phyloP scores from a whole-genome alignment of 1,140 invertebrate genomes.

The Argopecten irradians region DNA sequence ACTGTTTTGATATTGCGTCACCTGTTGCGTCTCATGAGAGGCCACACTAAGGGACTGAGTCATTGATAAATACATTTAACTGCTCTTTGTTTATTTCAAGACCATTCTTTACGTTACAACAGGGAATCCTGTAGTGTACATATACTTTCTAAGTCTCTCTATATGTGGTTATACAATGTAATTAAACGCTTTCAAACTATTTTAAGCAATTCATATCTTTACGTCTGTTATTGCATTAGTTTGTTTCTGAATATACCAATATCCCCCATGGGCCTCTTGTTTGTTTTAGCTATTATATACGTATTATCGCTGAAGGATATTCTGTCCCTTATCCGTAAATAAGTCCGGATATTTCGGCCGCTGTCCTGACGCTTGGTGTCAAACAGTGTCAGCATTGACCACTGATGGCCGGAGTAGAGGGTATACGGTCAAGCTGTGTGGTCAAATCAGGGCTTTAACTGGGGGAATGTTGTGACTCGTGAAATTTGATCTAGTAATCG shows the following conservation, averaged over 20 bases:
- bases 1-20: background rate
- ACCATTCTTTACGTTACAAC: no score
- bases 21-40: background rate
- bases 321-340: background rate
- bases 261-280: background rate
- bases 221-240: no score
- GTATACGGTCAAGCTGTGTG: background rate
- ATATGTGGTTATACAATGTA: no score
- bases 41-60: background rate
- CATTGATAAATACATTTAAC: no score
- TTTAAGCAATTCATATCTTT: no score
- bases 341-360: background rate
- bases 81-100: no score
- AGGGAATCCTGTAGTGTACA: no score
- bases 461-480: background rate
- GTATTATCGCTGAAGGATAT: background rate
- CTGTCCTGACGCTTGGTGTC: background rate
- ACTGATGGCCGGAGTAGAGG: background rate
- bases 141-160: no score
- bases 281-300: background rate
- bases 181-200: no score
- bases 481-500: background rate
- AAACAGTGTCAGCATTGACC: background rate
- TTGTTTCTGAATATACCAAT: no score
- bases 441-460: background rate